Evolutionary conservation across 2,888 invertebrate species (phyloP).

Genomic region (Drosophila crucigera): DNA sequence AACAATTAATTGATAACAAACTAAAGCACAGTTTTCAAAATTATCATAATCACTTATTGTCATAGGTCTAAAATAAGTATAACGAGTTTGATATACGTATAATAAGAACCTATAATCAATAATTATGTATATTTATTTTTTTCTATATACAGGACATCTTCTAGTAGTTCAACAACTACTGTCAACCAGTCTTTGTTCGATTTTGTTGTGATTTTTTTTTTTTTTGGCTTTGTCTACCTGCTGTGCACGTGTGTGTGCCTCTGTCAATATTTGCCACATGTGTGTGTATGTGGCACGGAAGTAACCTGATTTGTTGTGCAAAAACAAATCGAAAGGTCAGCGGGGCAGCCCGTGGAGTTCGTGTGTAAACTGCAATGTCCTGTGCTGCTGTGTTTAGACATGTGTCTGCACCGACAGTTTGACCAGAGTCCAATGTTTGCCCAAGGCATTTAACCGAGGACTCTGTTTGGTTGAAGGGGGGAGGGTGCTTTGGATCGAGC

Average conservation of each 20-base stretch:
- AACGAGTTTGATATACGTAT: background rate
- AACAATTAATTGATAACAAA: background rate
- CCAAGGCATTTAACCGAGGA: conserved; percentile 52
- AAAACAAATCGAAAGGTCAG: conserved; percentile 48
- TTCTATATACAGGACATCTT: conserved; percentile 21
- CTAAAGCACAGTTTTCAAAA: background rate
- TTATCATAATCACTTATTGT: background rate
- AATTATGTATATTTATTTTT: background rate
- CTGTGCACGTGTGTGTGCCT: conserved; percentile 72
- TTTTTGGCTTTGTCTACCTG: conserved; percentile 66
- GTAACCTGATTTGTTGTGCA: conserved; percentile 74
- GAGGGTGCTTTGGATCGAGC: conserved; percentile 28
- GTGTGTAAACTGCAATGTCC: conserved; percentile 67
- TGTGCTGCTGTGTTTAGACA: conserved; percentile 62
- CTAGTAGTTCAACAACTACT: background rate
- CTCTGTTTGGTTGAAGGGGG: background rate
- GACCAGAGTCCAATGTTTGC: conserved; percentile 65
- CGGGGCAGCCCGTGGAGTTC: conserved; percentile 44
- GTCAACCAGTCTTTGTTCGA: background rate
- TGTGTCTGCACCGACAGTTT: conserved; percentile 64
- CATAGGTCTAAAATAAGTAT: background rate
- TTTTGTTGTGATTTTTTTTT: conserved; percentile 1
- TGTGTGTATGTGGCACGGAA: conserved; percentile 65
- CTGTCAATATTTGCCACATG: conserved; percentile 71
- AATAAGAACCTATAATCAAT: background rate